A percentile compares a stretch with the other conserved stretches of the same genome.
These are phyloP conservation scores for Archips crataeganus DNA, from an alignment of 2,888 invertebrate genomes.

Conservation along the genomic window DNA sequence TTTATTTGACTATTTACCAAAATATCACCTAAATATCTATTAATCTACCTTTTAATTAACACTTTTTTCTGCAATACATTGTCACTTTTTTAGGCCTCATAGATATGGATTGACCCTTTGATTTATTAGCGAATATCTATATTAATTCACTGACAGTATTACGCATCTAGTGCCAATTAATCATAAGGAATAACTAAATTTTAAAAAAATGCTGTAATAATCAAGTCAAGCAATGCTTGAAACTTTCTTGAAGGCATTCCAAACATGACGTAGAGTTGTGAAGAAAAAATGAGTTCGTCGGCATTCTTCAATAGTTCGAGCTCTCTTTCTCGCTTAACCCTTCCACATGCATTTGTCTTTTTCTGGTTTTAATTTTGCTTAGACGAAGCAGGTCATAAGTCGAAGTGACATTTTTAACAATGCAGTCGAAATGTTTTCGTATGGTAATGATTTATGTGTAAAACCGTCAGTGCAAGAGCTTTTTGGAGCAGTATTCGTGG, in stretches of 20 bases:
- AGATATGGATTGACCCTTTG: background rate
- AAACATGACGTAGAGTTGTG: slow-evolving; percentile 35
- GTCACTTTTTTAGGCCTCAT: background rate
- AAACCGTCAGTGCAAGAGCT: slow-evolving; percentile 70
- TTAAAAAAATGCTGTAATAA: background rate
- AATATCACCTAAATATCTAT: background rate
- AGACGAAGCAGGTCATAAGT: slow-evolving; percentile 84
- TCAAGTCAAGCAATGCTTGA: slow-evolving; percentile 12
- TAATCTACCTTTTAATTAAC: background rate
- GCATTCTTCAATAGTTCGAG: slow-evolving; percentile 70
- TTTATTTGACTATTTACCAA: background rate
- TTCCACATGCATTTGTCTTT: slow-evolving; percentile 61
- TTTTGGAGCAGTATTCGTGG: slow-evolving; percentile 70
- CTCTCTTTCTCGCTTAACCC: slow-evolving; percentile 63
- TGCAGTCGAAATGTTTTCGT: slow-evolving; percentile 83
- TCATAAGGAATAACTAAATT: background rate
- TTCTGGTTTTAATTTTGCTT: slow-evolving; percentile 76
- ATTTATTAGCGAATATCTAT: background rate
- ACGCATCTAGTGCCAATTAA: background rate
- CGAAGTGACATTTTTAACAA: slow-evolving; percentile 85
- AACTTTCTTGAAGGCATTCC: slow-evolving; percentile 37
- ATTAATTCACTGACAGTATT: background rate
- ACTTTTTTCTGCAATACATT: no score
- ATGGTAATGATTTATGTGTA: slow-evolving; percentile 84
- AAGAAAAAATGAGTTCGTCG: slow-evolving; percentile 58